These are phyloP conservation scores for Rhinoptilus africanus DNA, from an alignment of 2,113 vertebrate genomes.

Conservation along the genomic window DNA sequence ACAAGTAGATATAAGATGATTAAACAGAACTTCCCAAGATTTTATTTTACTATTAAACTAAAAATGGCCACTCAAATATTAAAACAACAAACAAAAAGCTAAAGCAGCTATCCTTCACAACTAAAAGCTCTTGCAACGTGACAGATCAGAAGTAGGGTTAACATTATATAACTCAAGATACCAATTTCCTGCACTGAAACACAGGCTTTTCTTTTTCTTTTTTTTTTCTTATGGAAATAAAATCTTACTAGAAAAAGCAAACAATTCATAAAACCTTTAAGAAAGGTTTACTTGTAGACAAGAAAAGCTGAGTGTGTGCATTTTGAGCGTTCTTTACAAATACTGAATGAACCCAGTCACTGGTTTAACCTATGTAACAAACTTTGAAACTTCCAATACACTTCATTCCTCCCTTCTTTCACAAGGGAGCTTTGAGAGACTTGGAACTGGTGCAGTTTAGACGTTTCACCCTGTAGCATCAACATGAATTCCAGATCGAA, in stretches of 20 bases:
- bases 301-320: background rate
- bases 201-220: background rate
- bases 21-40: background rate
- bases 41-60: background rate
- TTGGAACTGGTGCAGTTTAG: background rate
- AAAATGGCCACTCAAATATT: background rate
- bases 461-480: background rate
- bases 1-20: background rate
- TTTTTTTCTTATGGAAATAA: background rate
- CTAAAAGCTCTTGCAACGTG: background rate
- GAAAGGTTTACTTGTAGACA: background rate
- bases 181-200: background rate
- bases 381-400: background rate
- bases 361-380: background rate
- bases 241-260: background rate
- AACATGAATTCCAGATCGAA: background rate
- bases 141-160: background rate
- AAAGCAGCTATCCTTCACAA: background rate
- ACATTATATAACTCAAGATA: background rate
- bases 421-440: background rate
- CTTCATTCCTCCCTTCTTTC: background rate
- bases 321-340: background rate
- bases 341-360: background rate
- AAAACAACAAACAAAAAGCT: background rate
- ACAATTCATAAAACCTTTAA: background rate